Evolutionary conservation across 2,113 vertebrate genomes (phyloP).

Genomic region (Marmota flaviventris): DNA sequence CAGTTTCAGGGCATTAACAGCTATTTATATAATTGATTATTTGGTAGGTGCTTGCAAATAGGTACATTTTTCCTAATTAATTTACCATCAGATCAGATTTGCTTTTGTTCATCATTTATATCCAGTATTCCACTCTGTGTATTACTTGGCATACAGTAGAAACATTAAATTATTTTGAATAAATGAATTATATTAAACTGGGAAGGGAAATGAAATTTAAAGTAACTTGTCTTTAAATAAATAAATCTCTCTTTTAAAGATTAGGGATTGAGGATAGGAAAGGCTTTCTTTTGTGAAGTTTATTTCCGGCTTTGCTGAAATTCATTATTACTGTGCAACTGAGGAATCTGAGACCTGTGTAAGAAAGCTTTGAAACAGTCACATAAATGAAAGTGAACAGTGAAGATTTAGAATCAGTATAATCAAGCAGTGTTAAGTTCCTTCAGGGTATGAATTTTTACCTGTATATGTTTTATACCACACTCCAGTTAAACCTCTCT

Average conservation of each 20-base stretch:
- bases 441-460: not conserved
- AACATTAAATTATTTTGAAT: slow-evolving; percentile 60
- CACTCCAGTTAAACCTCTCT: not conserved
- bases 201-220: slow-evolving; percentile 16
- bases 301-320: slow-evolving; percentile 1
- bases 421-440: not conserved
- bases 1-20: slow-evolving; percentile 34
- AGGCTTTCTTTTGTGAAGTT: not conserved
- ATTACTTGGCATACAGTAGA: not conserved
- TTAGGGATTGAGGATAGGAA: not conserved
- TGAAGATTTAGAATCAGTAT: slow-evolving; percentile 13
- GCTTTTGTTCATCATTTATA: slow-evolving; percentile 2
- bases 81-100: not conserved
- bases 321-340: not conserved
- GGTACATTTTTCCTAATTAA: slow-evolving; percentile 3
- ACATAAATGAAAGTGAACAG: not conserved
- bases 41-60: not conserved
- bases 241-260: slow-evolving; percentile 45
- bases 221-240: not conserved
- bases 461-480: not conserved
- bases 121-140: not conserved
- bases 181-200: slow-evolving; percentile 63
- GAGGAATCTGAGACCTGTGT: not conserved
- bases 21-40: not conserved
- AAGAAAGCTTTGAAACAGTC: not conserved